A percentile compares a stretch with the other conserved stretches of the same genome.
phyloP scores from a whole-genome alignment of 2,888 invertebrate species.

The Heterodera filipjevi region DNA sequence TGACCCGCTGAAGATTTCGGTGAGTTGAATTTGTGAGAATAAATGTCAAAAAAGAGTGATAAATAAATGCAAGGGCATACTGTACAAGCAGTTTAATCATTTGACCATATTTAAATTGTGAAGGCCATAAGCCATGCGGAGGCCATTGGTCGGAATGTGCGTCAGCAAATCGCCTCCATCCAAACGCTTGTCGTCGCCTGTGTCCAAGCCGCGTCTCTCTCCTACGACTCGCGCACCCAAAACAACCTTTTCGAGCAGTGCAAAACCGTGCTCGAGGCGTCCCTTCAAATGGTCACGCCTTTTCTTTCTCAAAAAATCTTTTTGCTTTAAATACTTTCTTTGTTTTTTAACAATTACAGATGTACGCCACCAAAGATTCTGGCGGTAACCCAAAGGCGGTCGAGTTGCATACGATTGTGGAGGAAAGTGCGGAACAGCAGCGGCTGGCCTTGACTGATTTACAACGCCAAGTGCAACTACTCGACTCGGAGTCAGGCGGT shows the following conservation, averaged over 20 bases:
- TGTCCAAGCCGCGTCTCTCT: slow-evolving; percentile 70
- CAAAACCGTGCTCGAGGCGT: slow-evolving; percentile 91
- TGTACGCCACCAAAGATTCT: slow-evolving; percentile 80
- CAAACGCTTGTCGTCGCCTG: slow-evolving; percentile 81
- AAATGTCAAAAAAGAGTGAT: too few species aligned
- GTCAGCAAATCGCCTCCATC: slow-evolving; percentile 57
- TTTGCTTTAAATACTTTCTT: too few species aligned
- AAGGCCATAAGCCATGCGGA: slow-evolving; percentile 82
- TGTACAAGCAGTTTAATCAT: neutral
- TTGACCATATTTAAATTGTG: neutral
- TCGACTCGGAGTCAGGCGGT: slow-evolving; percentile 48
- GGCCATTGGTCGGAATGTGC: slow-evolving; percentile 82
- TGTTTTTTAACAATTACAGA: slow-evolving; percentile 5
- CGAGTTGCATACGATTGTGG: slow-evolving; percentile 78
- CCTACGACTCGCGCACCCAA: slow-evolving; percentile 82
- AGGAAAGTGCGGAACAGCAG: slow-evolving; percentile 78
- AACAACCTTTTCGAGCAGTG: slow-evolving; percentile 85
- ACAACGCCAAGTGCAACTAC: slow-evolving; percentile 68
- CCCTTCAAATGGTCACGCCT: slow-evolving; percentile 73
- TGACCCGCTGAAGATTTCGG: slow-evolving; percentile 81
- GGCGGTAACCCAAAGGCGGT: slow-evolving; percentile 90
- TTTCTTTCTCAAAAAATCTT: neutral
- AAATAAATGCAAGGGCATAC: too few species aligned
- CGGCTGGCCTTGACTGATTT: slow-evolving; percentile 80
- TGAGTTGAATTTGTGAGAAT: slow-evolving; percentile 2